Evolutionary conservation across 2,888 invertebrate genomes (phyloP).

Genomic region (Operophtera brumata): DNA sequence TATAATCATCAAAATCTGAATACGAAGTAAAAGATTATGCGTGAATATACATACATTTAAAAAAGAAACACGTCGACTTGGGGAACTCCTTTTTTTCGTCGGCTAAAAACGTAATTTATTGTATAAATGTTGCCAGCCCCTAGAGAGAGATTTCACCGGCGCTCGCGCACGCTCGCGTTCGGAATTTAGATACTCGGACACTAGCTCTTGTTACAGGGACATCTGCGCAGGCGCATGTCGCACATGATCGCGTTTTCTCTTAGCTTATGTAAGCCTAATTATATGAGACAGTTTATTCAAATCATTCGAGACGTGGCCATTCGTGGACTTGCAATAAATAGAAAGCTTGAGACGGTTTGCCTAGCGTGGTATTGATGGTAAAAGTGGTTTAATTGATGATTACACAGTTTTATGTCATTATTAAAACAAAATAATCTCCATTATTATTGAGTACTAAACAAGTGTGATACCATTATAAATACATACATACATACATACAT

Average conservation of each 20-base stretch:
- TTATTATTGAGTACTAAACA: neutral
- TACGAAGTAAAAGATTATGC: too few relatives aligned
- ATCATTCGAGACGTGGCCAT: slow-evolving; percentile 33
- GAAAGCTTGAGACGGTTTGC: slow-evolving; percentile 21
- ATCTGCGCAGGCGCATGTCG: slow-evolving; percentile 52
- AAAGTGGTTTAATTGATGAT: neutral
- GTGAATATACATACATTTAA: too few relatives aligned
- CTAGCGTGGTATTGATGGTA: neutral
- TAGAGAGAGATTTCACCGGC: slow-evolving; percentile 59
- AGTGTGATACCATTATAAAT: neutral
- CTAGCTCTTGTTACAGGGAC: slow-evolving; percentile 65
- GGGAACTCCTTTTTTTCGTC: too few relatives aligned
- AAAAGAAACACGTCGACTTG: too few relatives aligned
- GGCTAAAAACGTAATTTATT: neutral
- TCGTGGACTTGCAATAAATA: slow-evolving; percentile 27
- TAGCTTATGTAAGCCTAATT: slow-evolving; percentile 34
- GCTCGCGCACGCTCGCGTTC: slow-evolving; percentile 48
- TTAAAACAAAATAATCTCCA: neutral
- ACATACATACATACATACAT: too few relatives aligned
- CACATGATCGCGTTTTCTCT: slow-evolving; percentile 56
- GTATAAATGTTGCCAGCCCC: slow-evolving; percentile 50
- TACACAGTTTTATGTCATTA: neutral
- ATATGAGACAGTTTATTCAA: slow-evolving; percentile 35
- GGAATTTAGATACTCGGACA: slow-evolving; percentile 69
- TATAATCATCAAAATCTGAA: too few relatives aligned